Evolutionary conservation across 2,797 vertebrate genomes (phyloP).

Genomic region (Coregonus ussuriensis): DNA sequence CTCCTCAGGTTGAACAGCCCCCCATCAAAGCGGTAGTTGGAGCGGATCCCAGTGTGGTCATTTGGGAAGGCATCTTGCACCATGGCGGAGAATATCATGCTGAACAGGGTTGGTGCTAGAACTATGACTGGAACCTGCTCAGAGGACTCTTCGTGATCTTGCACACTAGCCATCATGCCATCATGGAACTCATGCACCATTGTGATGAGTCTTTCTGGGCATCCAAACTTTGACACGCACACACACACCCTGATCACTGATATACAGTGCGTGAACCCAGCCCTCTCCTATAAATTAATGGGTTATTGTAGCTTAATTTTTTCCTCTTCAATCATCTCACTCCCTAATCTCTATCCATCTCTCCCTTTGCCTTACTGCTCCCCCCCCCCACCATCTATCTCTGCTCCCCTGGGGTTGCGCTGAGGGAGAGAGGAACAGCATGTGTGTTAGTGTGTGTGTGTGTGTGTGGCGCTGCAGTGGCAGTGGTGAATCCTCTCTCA

Average conservation of each 20-base stretch:
- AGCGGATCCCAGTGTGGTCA: constrained; percentile 1
- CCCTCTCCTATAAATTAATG: constrained; percentile 5
- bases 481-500: constrained; percentile 69
- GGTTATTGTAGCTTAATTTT: constrained; percentile 15
- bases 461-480: constrained; percentile 24
- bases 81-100: too few species aligned
- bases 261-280: neutral
- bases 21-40: constrained; percentile 3
- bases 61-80: too few species aligned
- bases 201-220: neutral
- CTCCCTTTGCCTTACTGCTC: constrained; percentile 8
- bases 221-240: constrained; percentile 10
- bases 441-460: constrained; percentile 13
- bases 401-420: constrained; percentile 35
- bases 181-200: constrained; percentile 8
- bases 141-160: neutral
- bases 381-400: constrained; percentile 14
- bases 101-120: neutral
- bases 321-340: constrained; percentile 17
- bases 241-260: neutral
- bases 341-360: constrained; percentile 26
- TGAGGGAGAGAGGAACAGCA: constrained; percentile 66
- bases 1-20: neutral
- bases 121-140: neutral
- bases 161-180: neutral